Evolutionary conservation across 1,140 invertebrate species (phyloP).

Genomic region (Trichomalopsis sarcophagae): DNA sequence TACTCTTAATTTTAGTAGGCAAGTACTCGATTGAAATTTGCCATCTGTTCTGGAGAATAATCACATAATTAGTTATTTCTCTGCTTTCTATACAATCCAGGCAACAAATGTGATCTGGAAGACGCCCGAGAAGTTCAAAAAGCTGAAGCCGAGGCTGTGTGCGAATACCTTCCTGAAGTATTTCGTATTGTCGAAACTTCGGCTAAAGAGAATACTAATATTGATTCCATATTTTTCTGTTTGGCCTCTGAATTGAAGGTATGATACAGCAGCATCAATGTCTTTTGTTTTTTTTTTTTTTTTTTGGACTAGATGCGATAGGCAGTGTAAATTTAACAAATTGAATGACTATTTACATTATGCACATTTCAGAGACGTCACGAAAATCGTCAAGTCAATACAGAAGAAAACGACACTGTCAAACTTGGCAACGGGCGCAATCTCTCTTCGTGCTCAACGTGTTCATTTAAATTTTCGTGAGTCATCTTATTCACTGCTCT

Average conservation of each 20-base stretch:
- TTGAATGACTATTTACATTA: background rate
- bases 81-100: slow-evolving; percentile 65
- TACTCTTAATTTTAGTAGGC: slow-evolving; percentile 92
- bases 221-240: slow-evolving; percentile 92
- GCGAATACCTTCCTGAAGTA: slow-evolving; percentile 89
- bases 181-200: slow-evolving; percentile 92
- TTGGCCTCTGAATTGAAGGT: slow-evolving; percentile 92
- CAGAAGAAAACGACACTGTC: slow-evolving; percentile 77
- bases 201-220: slow-evolving; percentile 94
- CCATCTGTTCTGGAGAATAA: background rate
- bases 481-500: slow-evolving; percentile 42
- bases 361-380: slow-evolving; percentile 78
- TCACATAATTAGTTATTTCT: background rate
- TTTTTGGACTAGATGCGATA: slow-evolving; percentile 22
- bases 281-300: slow-evolving; percentile 36
- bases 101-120: slow-evolving; percentile 92
- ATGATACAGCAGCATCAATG: slow-evolving; percentile 46
- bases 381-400: slow-evolving; percentile 78
- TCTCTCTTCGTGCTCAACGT: slow-evolving; percentile 65
- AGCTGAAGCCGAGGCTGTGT: slow-evolving; percentile 88
- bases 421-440: slow-evolving; percentile 74
- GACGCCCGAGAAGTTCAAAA: slow-evolving; percentile 87
- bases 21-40: slow-evolving; percentile 59
- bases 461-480: slow-evolving; percentile 61
- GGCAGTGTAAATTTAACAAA: background rate